These are phyloP conservation scores for Monoplex corrugatus DNA, from an alignment of 2,888 invertebrate genomes.

Conservation along the genomic window DNA sequence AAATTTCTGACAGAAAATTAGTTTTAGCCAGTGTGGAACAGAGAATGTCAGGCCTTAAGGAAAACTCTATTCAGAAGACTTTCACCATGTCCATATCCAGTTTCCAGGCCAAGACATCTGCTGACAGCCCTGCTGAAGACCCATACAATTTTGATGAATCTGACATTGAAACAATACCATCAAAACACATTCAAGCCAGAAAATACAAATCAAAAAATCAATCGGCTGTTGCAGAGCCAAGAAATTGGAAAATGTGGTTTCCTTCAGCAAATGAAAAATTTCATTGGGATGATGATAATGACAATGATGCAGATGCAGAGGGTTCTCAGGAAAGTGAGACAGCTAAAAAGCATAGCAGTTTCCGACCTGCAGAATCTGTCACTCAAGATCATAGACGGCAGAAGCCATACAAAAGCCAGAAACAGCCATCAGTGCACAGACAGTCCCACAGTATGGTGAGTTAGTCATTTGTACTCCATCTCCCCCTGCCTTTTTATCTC, in stretches of 20 bases:
- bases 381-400: background rate
- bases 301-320: constrained; percentile 37
- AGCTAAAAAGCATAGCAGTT: background rate
- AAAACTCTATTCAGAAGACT: constrained; percentile 5
- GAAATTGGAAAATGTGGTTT: background rate
- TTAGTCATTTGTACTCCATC: background rate
- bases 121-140: constrained; percentile 14
- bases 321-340: constrained; percentile 29
- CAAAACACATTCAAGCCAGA: background rate
- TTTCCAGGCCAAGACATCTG: background rate
- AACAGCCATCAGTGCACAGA: background rate
- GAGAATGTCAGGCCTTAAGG: background rate
- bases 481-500: no score
- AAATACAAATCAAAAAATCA: background rate
- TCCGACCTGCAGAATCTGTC: background rate
- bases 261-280: background rate
- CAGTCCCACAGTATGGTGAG: constrained; percentile 19
- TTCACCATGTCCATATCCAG: constrained; percentile 40
- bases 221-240: background rate
- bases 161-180: background rate
- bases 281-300: constrained; percentile 29
- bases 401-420: background rate
- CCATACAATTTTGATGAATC: constrained; percentile 43
- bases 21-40: constrained; percentile 32
- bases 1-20: constrained; percentile 16